A percentile compares a stretch with the other conserved stretches of the same genome.
These are phyloP conservation scores for Zygothrica quintamaculata DNA, from an alignment of 2,888 invertebrate genomes.

Conservation along the genomic window DNA sequence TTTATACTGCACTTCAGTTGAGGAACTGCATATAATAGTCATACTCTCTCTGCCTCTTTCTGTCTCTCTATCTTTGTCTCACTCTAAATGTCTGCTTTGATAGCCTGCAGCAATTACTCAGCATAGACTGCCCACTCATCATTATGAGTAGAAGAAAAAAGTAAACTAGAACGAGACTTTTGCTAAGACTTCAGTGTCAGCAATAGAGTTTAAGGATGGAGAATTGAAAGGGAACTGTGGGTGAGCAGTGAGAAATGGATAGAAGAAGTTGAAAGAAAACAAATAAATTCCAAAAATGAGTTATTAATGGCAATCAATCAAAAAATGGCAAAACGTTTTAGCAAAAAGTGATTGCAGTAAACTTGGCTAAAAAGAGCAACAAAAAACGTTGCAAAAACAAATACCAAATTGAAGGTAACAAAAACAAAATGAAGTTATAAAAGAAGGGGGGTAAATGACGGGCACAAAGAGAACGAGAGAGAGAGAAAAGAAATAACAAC, in stretches of 20 bases:
- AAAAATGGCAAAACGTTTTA: slow-evolving; percentile 51
- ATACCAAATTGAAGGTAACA: slow-evolving; percentile 25
- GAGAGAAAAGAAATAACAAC: slow-evolving; percentile 3
- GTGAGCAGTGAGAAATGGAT: slow-evolving; percentile 1
- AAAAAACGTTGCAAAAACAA: slow-evolving; percentile 37
- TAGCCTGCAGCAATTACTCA: slow-evolving; percentile 35
- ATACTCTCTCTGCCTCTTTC: too few relatives aligned
- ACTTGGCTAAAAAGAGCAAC: slow-evolving; percentile 31
- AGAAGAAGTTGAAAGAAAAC: too few relatives aligned
- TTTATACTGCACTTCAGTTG: not conserved
- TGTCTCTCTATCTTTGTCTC: not conserved
- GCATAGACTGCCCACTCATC: slow-evolving; percentile 37
- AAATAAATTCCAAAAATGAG: slow-evolving; percentile 69
- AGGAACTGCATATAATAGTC: too few relatives aligned
- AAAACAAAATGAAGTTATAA: slow-evolving; percentile 14
- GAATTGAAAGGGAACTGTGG: not conserved
- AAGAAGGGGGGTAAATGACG: too few relatives aligned
- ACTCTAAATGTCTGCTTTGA: not conserved
- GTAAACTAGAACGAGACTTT: slow-evolving; percentile 40
- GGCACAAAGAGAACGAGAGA: not conserved
- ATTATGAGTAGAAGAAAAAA: not conserved
- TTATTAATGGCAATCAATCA: slow-evolving; percentile 80
- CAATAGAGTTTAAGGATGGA: not conserved
- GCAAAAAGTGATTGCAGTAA: slow-evolving; percentile 47
- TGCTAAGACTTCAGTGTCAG: not conserved